Evolutionary conservation across 2,797 vertebrate species (phyloP).

Genomic region (Poeciliopsis presidionis): DNA sequence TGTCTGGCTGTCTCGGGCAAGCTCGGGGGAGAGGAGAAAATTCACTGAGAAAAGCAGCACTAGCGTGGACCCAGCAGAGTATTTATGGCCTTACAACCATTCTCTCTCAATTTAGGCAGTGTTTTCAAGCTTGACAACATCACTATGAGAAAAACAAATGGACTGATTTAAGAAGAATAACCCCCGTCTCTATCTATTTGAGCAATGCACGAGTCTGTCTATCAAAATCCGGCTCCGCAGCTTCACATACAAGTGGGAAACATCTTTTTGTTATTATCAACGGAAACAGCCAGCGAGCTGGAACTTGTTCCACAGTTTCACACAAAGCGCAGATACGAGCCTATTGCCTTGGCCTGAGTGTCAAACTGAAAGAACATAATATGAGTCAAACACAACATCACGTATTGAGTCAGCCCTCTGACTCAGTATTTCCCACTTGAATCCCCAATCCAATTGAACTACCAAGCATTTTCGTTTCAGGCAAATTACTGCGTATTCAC

Average conservation of each 20-base stretch:
- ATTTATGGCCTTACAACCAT: conserved; percentile 55
- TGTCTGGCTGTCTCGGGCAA: conserved; percentile 38
- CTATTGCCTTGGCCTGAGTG: conserved; percentile 44
- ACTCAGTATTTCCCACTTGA: conserved; percentile 60
- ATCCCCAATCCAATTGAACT: conserved; percentile 25
- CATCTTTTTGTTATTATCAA: conserved; percentile 67
- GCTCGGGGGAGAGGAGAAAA: conserved; percentile 18
- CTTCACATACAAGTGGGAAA: conserved; percentile 44
- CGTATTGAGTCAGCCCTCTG: conserved; percentile 9
- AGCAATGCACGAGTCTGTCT: conserved; percentile 52
- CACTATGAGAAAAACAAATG: conserved; percentile 66
- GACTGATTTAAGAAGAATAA: conserved; percentile 64
- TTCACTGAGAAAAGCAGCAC: conserved; percentile 20
- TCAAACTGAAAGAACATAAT: conserved; percentile 42
- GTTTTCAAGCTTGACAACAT: conserved; percentile 64
- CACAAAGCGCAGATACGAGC: conserved; percentile 27
- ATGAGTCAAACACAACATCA: conserved; percentile 50
- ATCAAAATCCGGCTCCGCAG: conserved; percentile 64
- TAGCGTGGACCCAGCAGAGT: conserved; percentile 44
- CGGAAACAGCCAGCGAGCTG: conserved; percentile 61
- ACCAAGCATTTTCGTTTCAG: conserved; percentile 21
- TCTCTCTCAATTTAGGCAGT: conserved; percentile 62
- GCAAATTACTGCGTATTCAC: conserved; percentile 5
- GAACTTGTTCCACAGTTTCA: conserved; percentile 59
- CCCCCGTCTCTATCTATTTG: conserved; percentile 58